A percentile compares a stretch with the other conserved stretches of the same genome.
These are phyloP conservation scores for Panorpa germanica DNA, from an alignment of 2,888 invertebrate genomes.

Conservation along the genomic window DNA sequence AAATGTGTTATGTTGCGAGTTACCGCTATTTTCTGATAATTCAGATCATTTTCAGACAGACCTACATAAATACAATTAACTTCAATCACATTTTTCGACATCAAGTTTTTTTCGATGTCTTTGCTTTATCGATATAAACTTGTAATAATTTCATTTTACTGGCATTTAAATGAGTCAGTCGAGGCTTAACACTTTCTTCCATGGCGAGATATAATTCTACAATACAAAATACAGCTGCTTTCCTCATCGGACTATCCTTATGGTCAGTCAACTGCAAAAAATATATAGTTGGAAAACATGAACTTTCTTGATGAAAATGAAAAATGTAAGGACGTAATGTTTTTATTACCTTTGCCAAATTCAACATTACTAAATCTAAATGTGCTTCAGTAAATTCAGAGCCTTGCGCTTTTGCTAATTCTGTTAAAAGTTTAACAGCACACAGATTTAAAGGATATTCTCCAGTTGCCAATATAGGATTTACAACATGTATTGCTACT, in stretches of 20 bases:
- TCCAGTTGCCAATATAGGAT: conserved; percentile 74
- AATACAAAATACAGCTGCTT: conserved; percentile 94
- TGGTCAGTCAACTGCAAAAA: conserved; percentile 69
- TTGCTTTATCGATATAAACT: too few species aligned
- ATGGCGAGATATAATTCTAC: conserved; percentile 81
- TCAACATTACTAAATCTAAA: conserved; percentile 68
- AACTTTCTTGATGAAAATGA: not conserved
- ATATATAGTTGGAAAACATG: conserved; percentile 9
- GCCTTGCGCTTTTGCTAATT: conserved; percentile 61
- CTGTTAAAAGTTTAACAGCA: conserved; percentile 80
- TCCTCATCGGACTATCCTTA: conserved; percentile 78
- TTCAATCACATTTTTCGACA: too few species aligned
- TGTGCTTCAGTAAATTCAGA: conserved; percentile 52
- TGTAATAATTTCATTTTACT: conserved; percentile 79
- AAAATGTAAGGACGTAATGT: not conserved
- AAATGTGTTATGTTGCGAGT: too few species aligned
- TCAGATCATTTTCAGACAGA: too few species aligned
- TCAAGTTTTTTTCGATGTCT: too few species aligned
- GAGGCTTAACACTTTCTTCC: conserved; percentile 65
- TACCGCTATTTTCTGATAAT: too few species aligned
- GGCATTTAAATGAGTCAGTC: conserved; percentile 62
- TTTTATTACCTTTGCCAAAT: conserved; percentile 54
- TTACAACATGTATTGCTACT: conserved; percentile 43
- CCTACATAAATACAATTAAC: too few species aligned
- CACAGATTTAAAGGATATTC: conserved; percentile 77